Base-by-base conservation (phyloP, 2,888 invertebrate genomes). In the Nomada fabriciana region DNA sequence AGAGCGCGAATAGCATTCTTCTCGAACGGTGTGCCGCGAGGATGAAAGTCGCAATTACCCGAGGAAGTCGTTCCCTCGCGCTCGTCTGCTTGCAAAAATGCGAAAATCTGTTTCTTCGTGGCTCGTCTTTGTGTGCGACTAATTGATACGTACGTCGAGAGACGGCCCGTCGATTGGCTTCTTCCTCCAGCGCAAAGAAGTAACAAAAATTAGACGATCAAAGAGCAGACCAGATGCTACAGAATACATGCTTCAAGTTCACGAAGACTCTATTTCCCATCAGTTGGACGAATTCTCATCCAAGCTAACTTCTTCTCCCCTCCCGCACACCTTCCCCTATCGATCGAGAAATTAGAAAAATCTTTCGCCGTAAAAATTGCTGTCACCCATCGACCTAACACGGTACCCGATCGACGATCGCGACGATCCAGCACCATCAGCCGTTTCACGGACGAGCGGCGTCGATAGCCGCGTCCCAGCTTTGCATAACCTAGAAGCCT, bases 401-500 rank as follows among this genome's bases (percentile, higher is more conserved):
- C n/a, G 10, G 20, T 13, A 2, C 15, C 15, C 15, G 52, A 52
- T 20, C 25, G 52, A n/a, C 7, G 25, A 25, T 9, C 5, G 18
- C 47, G 23, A 57, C 57, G 50, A 61, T 29, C 60, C 55, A 57
- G 25, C 67, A 61, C 43, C 52, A 61, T 25, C 50, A 59, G 50
- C 23, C 79, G 63, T 82, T 84, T 85, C 80, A 81, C 80, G 86
- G 81, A 76, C 82, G 80, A 86, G 67, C 76, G 64, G 47, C 68
- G 74, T 80, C 84, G 81, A 86, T 85, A 73, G 76, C 61, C 63
- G 52, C 42, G 23, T 29, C 13, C 15, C 42, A 61, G 82, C 80
- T 90, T 90, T 89, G 89, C 89, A 89, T 91, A 92, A 92, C 85
- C 86, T 90, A 84, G 89, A 90, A 90, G 90, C 91, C 76, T 61